Evolutionary conservation across 2,113 vertebrate genomes (phyloP).

Genomic region (Nyctereutes procyonoides): DNA sequence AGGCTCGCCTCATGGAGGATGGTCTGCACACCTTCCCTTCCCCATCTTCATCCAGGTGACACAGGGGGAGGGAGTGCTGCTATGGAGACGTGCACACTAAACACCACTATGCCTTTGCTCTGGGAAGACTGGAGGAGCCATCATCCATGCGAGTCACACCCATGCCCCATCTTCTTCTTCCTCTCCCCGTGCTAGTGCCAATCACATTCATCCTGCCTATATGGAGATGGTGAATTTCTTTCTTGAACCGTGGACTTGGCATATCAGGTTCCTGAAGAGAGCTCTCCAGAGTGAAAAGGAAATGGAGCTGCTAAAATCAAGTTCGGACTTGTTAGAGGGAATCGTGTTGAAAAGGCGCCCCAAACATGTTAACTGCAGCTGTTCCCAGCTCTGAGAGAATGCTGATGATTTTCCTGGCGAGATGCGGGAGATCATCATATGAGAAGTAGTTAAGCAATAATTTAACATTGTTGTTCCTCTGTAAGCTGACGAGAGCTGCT

Average conservation of each 20-base stretch:
- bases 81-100: not conserved
- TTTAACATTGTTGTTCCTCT: slow-evolving; percentile 57
- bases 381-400: not conserved
- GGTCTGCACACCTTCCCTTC: not conserved
- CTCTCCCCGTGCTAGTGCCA: too few species aligned
- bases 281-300: not conserved
- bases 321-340: slow-evolving; percentile 18
- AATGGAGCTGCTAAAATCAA: not conserved
- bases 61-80: not conserved
- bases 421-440: not conserved
- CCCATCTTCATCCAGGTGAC: not conserved
- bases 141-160: not conserved
- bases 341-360: not conserved
- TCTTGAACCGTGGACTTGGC: accelerated
- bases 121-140: too few species aligned
- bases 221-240: not conserved
- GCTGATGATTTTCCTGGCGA: slow-evolving; percentile 53
- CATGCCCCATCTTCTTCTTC: accelerated
- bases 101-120: not conserved
- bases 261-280: not conserved
- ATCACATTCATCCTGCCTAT: not conserved
- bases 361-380: slow-evolving; percentile 18
- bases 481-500: not conserved
- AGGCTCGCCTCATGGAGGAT: not conserved
- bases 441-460: slow-evolving; percentile 51